Evolutionary conservation across 2,113 vertebrate species (phyloP).

Genomic region (Danio rerio): GRCz12tu NC_133180.1:48826501-48827000

Average conservation of each 20-base stretch:
- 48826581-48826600: neutral
- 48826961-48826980: too few species aligned
- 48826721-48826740: neutral
- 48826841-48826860: too few species aligned
- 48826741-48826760: neutral
- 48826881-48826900: too few species aligned
- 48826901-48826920: too few species aligned
- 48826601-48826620: neutral
- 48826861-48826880: too few species aligned
- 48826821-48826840: neutral
- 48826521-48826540: neutral
- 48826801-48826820: neutral
- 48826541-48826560: neutral
- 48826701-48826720: constrained; percentile 2
- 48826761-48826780: neutral
- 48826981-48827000: too few species aligned
- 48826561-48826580: neutral
- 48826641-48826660: neutral
- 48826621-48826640: neutral
- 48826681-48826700: neutral
- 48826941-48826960: too few species aligned
- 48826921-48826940: too few species aligned
- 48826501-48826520: too few species aligned
- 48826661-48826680: neutral
- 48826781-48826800: neutral